Percentiles rank a stretch among this genome's conserved stretches.
These are phyloP conservation scores for Eulemur albifrons DNA, from an alignment of 2,797 vertebrate species.

Conservation along the genomic window DNA sequence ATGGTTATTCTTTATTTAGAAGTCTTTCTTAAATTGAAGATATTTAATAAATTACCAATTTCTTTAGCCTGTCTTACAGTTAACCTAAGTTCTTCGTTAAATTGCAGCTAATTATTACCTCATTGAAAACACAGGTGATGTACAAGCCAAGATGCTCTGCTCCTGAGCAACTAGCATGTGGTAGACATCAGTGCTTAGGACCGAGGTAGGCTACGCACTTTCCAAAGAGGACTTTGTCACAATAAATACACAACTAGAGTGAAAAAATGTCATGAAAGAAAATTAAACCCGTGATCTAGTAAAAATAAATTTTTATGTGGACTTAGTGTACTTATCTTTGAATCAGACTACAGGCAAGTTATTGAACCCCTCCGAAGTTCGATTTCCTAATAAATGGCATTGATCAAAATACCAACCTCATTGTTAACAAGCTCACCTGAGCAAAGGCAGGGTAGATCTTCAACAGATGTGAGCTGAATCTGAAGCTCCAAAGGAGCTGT, in stretches of 20 bases:
- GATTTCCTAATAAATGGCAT: background rate
- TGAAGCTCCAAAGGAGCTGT: background rate
- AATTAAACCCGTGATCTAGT: background rate
- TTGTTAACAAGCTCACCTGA: background rate
- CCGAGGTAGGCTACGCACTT: background rate
- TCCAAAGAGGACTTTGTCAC: background rate
- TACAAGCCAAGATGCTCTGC: background rate
- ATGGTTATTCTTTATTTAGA: background rate
- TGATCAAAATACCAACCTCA: background rate
- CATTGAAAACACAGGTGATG: background rate
- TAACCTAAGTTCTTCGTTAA: conserved; percentile 14
- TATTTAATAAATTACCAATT: background rate
- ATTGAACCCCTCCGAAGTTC: background rate
- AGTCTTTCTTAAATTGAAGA: background rate
- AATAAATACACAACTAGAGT: background rate
- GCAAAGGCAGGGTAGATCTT: background rate
- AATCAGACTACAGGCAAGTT: background rate
- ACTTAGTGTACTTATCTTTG: background rate
- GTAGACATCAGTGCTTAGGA: background rate
- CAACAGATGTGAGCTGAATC: background rate
- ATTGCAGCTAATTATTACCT: conserved; percentile 4
- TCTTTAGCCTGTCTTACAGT: background rate
- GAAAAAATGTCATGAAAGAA: background rate
- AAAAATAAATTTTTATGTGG: background rate
- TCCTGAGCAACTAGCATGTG: background rate